Evolutionary conservation across 2,888 invertebrate genomes (phyloP), one percentile per base, ranked within the genome.

Genomic region (Marronus borbonicus): DNA sequence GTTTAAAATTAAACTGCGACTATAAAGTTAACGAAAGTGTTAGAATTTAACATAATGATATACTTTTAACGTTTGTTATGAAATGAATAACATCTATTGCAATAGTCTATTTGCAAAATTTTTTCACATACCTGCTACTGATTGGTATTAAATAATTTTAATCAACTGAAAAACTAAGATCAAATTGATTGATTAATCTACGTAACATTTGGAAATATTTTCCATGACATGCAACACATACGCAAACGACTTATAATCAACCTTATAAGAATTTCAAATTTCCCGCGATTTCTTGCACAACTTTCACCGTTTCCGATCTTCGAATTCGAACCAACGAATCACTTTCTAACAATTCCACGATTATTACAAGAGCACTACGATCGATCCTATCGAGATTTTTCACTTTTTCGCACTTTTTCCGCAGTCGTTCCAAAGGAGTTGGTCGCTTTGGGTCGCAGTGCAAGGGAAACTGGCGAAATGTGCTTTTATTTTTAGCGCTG

Each of bases 391-490:
- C 50, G 68, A 62, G 55, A 31, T 78, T 72, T 78, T 76, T 70
- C 65, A 49, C 72, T 28, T 72, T 77, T 76, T 50, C 66, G 74
- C 72, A 28, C 55, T 69, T 64, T 60, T 79, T 78, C 78, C 69
- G 74, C 80, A 50, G 80, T 58, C 78, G 52, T 72, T 78, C 50
- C 72, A 77, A 65, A 65, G 44, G 77, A 78, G 76, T 77, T 82
- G 83, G 84, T 81, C 84, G 84, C 84, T 84, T 83, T 82, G 82
- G 84, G 82, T 83, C 85, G 86, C 85, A 84, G 84, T 84, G 85
- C 85, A 83, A 86, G 85, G 87, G 86, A 87, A 86, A 88, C 87
- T 88, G 86, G 88, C 88, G 84, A 87, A 88, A 86, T 86, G 81
- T 80, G 79, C 31, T 69, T 74, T 79, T 81, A 81, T 81, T 80